Evolutionary conservation across 2,888 invertebrate species (phyloP), one percentile per base, ranked within the genome.

Genomic region (Trissonchulus latispiculum): DNA sequence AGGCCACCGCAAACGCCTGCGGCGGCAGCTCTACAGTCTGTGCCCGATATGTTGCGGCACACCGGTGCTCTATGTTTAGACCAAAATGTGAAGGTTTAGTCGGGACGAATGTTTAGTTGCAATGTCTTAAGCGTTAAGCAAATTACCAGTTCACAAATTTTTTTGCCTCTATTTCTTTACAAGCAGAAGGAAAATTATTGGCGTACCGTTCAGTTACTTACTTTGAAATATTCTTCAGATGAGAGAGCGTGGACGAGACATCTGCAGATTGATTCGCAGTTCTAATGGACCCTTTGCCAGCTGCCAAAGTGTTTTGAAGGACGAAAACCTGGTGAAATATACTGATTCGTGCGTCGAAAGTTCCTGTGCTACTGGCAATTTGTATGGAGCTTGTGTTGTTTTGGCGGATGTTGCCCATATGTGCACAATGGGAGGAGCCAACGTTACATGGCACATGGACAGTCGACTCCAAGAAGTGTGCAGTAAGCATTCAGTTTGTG

Each of bases 381-480:
- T 71, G 1, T 35, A 71, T 59, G 73, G 48, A 28, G 72, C 74
- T 1, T 74, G 74, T 62, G 36, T 67, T 15, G 62, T 68, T 37
- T 69, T 74, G 28, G 68, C 72, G 18, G 67, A 74, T 36, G 3
- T 74, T 31, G 74, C 74, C 1, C 74, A 74, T 35, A 1, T 23
- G 68, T 74, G 74, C 32, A 36, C 35, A 1, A 67, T 48, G 23
- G 61, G 3, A 1, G 72, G 68, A 1, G 74, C 69, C 31, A 66
- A 72, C 35, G 35, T 33, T 1, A 67, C 67, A 15, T 74, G 74
- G 74, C 1, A 29, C 18, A 1, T 23, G 1, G 73, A 73, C n/a
- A 1, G 33, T 18, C 18, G 1, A 36, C 2, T 73, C 23, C 15
- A 33, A 8, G 1, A 29, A 3, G 18, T 61, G 32, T 72, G 72